These are phyloP conservation scores for Epinephelus fuscoguttatus DNA, from an alignment of 2,113 vertebrate genomes.

Conservation along the genomic window DNA sequence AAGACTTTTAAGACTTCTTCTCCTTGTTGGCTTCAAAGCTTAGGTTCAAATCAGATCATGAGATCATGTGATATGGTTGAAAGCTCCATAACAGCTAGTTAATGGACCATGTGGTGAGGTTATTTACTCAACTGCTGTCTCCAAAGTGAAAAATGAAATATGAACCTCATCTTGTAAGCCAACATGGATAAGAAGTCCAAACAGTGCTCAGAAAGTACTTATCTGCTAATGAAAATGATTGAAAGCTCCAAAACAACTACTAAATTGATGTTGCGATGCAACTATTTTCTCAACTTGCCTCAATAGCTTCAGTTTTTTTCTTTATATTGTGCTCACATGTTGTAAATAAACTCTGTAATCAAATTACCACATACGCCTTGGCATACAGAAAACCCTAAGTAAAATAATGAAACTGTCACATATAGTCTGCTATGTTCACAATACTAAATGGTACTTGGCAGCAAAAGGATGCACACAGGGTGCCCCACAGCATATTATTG, in stretches of 20 bases:
- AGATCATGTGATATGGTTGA: too few species aligned
- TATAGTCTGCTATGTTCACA: not conserved
- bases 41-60: not conserved
- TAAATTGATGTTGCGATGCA: not conserved
- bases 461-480: not conserved
- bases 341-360: not conserved
- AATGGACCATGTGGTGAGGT: too few species aligned
- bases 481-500: not conserved
- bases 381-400: not conserved
- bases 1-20: not conserved
- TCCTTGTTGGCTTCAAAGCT: not conserved
- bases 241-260: not conserved
- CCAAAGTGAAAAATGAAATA: not conserved
- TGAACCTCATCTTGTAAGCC: not conserved
- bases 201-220: not conserved
- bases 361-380: not conserved
- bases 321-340: not conserved
- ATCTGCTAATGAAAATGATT: too few species aligned
- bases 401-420: constrained; percentile 11
- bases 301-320: not conserved
- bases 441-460: not conserved
- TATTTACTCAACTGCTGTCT: too few species aligned
- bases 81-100: too few species aligned
- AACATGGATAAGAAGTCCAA: not conserved
- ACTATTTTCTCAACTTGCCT: too few species aligned